Base-by-base conservation (phyloP, 2,888 invertebrate genomes). In the Petrolisthes manimaculis region DNA sequence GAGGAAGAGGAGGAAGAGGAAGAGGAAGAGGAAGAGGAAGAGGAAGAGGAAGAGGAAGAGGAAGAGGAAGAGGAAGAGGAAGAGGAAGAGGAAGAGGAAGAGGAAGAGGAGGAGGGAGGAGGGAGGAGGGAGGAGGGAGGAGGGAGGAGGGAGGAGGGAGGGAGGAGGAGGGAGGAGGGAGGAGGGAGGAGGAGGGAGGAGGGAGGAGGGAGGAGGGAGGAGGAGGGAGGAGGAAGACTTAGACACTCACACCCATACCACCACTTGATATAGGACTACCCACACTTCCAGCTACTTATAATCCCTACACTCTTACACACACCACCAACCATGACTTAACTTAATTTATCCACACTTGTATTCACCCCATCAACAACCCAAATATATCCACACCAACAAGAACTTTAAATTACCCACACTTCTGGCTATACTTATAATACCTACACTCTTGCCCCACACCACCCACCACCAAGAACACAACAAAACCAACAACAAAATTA, bases 21-120 rank as follows among this genome's bases (percentile, higher is more conserved):
- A 71, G 71, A 71, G 71, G 54, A 54, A 79, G 79, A 79, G 79
- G 61, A 67, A 55, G 80, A 80, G 74, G n/a, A n/a, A 24, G 74
- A 74, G 74, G n/a, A n/a, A 74, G 74, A 24, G 74, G n/a, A n/a
- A n/a, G n/a, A 74, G 74, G 74, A n/a, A 61, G 14, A 9, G 61
- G 61, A 61, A 61, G 61, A 14, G 14, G 14, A 61, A 61, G 61
- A 6, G 6, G n/a, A n/a, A n/a, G 74, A 12, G 55, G 80, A 55
- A 24, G 80, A 51, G 80, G 80, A 37, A 82, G n/a, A 71, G 71
- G 69, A 69, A n/a, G 69, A 5, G 9, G n/a, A 53, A 67, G 24
- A 14, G 61, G 37, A 54, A 61, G 61, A 61, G 14, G 67, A 51
- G 18, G n/a, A 5, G 21, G 24, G 51, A 69, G 37, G 37, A 67